Conservation (phyloP, 2,797 vertebrate genomes). For the Lepus oiostolus region DNA sequence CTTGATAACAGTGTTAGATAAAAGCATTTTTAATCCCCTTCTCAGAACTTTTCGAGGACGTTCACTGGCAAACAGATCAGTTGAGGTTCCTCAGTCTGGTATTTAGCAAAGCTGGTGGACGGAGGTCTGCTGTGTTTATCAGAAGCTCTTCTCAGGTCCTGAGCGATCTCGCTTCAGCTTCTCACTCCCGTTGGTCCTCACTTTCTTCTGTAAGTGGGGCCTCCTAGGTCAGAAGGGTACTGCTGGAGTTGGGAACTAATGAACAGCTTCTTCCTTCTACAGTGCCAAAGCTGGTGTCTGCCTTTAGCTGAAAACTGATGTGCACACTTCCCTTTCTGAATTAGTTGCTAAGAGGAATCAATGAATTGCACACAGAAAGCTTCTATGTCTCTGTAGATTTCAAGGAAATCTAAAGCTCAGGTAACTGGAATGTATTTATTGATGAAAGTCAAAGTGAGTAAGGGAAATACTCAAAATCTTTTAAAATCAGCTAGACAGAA, state of each 20-base stretch:
- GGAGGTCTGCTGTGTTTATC: not conserved
- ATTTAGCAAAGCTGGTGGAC: not conserved
- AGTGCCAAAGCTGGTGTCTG: not conserved
- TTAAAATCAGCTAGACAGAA: conserved; percentile 2
- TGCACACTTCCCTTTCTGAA: not conserved
- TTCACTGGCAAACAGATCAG: not conserved
- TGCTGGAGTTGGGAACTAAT: not conserved
- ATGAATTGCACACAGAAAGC: not conserved
- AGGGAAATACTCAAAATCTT: not conserved
- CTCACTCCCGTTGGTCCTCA: not conserved
- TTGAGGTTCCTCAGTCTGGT: not conserved
- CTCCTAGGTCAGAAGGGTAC: not conserved
- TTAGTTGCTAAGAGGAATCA: not conserved
- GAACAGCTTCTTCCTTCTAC: not conserved
- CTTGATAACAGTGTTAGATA: not conserved
- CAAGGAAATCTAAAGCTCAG: not conserved
- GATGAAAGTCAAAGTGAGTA: not conserved
- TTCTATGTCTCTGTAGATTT: not conserved
- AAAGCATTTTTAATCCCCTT: not conserved
- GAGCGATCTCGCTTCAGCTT: not conserved
- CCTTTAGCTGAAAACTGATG: not conserved
- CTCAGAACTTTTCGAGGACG: not conserved
- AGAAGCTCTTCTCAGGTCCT: not conserved
- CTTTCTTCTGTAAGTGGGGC: not conserved
- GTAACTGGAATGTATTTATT: not conserved